Evolutionary conservation across 2,888 invertebrate genomes (phyloP).

Genomic region (Brachyopa scutellaris): DNA sequence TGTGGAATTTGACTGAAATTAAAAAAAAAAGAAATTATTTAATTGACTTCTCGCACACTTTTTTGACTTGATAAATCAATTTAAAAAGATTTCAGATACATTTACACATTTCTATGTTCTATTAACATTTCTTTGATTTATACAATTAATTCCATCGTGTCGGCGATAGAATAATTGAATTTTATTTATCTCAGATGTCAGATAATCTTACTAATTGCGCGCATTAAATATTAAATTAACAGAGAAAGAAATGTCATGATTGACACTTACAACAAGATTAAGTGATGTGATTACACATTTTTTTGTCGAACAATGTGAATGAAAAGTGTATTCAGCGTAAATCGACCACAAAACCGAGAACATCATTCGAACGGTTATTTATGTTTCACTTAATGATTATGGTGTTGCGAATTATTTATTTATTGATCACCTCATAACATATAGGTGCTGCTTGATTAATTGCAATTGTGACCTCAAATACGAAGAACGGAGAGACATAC

Average conservation of each 20-base stretch:
- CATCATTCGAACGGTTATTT: constrained; percentile 1
- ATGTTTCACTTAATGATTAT: constrained; percentile 45
- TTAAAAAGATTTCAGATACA: constrained; percentile 3
- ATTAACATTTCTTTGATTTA: constrained; percentile 20
- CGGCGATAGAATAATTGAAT: constrained; percentile 6
- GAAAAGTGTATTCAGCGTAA: not conserved
- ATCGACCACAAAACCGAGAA: constrained; percentile 2
- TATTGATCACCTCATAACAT: constrained; percentile 48
- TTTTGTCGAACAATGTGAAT: constrained; percentile 12
- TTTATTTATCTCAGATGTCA: constrained; percentile 40
- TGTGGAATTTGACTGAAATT: constrained; percentile 78
- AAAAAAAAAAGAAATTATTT: not conserved
- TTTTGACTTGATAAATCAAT: not conserved
- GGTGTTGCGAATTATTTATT: constrained; percentile 36
- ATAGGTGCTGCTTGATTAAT: constrained; percentile 62
- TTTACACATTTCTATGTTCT: constrained; percentile 3
- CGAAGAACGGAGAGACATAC: constrained; percentile 21
- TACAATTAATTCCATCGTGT: constrained; percentile 1
- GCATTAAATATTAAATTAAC: constrained; percentile 40
- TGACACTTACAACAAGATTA: not conserved
- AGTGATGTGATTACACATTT: constrained; percentile 28
- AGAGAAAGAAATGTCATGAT: not conserved
- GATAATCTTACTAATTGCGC: constrained; percentile 16
- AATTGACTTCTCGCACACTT: constrained; percentile 1
- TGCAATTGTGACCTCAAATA: constrained; percentile 44